Conservation (phyloP, 2,113 vertebrate genomes). For the Zingel zingel region DNA sequence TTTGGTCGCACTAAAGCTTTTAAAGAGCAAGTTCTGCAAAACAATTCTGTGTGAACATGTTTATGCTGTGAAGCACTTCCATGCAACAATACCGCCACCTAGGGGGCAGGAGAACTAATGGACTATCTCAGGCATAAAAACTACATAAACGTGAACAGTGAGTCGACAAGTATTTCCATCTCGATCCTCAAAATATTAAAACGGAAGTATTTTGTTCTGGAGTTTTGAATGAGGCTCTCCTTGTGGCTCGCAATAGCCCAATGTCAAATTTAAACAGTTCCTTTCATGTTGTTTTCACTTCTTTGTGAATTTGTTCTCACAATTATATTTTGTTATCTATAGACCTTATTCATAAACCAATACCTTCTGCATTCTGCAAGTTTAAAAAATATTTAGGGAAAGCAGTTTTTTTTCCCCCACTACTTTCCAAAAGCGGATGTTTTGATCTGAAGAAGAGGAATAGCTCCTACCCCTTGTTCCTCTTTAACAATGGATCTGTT, state of each 20-base stretch:
- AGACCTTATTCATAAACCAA: not conserved
- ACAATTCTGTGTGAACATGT: not conserved
- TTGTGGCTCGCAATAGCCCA: not conserved
- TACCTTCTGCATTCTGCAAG: not conserved
- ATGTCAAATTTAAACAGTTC: not conserved
- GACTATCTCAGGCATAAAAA: not conserved
- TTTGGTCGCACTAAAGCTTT: not conserved
- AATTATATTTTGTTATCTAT: not conserved
- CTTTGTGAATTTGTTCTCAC: not conserved
- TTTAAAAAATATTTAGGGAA: not conserved
- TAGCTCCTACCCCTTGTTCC: not conserved
- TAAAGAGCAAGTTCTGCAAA: not conserved
- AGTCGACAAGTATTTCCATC: not conserved
- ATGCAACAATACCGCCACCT: constrained; percentile 29
- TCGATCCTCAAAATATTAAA: not conserved
- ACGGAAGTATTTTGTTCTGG: not conserved
- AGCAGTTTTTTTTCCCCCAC: not conserved
- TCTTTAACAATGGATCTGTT: not conserved
- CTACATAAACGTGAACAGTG: too few species aligned
- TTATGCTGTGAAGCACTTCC: not conserved
- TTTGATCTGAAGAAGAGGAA: not conserved
- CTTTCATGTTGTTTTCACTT: not conserved
- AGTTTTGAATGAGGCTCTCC: not conserved
- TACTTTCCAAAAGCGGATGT: not conserved
- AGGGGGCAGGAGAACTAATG: constrained; percentile 2